Evolutionary conservation across 2,797 vertebrate species (phyloP), one percentile per base, ranked within the genome.

Genomic region (Myotis myotis): DNA sequence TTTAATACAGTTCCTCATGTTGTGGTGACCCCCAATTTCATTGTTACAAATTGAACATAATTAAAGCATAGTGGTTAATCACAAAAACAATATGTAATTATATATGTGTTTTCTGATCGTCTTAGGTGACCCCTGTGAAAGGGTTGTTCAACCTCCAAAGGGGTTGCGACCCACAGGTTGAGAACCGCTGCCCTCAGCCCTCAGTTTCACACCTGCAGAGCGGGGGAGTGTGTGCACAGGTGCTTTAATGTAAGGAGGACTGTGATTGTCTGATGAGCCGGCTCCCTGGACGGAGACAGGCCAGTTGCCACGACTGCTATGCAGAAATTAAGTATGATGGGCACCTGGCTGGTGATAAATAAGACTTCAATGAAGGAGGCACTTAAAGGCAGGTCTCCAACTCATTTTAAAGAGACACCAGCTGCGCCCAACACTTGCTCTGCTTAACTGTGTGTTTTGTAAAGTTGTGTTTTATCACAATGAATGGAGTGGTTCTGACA

Each of bases 401-500:
- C 13, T 96, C 79, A 38, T 81, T 93, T 90, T 70, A 88, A 70
- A 86, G 64, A 64, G 33, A 55, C 22, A 70, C 33, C 41, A 74
- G 70, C 36, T 88, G 78, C 49, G 93, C 68, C 49, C 7, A 47
- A 78, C 62, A 78, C 85, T 20, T 93, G 51, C 64, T 76, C 36
- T 76, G 92, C 76, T 95, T 94, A 81, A 79, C 70, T 55, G 33
- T 64, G 62, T 78, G 68, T 78, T 90, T 47, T 85, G 62, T 22
- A 10, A 93, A 66, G 70, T 91, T 95, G 79, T 74, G 76, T 92
- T 79, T 94, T 66, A 62, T 95, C 88, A 72, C 86, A 81, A 41
- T 16, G 66, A 88, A 93, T 55, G 70, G 79, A 72, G 88, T 72
- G 94, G 95, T 72, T 83, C 1, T 96, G 79, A 95, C 94, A 95